These are phyloP conservation scores for Cyprinodon brontotheroides DNA, from an alignment of 2,113 vertebrate genomes.

Conservation along the genomic window DNA sequence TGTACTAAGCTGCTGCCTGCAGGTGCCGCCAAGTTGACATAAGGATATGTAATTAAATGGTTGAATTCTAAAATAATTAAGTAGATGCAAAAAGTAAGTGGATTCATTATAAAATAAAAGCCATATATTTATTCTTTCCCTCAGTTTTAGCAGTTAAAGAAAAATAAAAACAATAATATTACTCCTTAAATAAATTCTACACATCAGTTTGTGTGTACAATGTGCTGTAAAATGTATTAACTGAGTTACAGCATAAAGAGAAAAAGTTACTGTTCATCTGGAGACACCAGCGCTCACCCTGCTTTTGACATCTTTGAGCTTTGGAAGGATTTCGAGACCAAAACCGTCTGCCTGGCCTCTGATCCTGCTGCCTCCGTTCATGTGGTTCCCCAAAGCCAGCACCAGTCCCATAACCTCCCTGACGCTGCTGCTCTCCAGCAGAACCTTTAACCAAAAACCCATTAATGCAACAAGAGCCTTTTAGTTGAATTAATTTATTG, in stretches of 20 bases:
- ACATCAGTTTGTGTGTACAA: neutral
- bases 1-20: too few relatives aligned
- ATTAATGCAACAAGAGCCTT: neutral
- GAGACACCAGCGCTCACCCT: constrained; percentile 76
- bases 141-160: too few relatives aligned
- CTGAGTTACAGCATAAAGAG: neutral
- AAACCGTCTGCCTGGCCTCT: constrained; percentile 97
- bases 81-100: too few relatives aligned
- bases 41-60: too few relatives aligned
- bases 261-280: neutral
- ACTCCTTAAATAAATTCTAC: neutral
- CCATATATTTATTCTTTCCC: too few relatives aligned
- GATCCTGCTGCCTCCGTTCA: constrained; percentile 93
- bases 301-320: constrained; percentile 97
- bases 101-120: too few relatives aligned
- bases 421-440: constrained; percentile 83
- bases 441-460: constrained; percentile 70
- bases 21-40: too few relatives aligned
- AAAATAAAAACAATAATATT: too few relatives aligned
- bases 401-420: constrained; percentile 90
- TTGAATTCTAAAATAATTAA: too few relatives aligned
- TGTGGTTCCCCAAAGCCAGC: constrained; percentile 95
- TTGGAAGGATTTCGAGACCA: constrained; percentile 94
- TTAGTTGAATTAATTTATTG: neutral
- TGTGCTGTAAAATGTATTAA: neutral